Base-by-base conservation (phyloP, 2,113 vertebrate genomes). In the Gopherus flavomarginatus region DNA sequence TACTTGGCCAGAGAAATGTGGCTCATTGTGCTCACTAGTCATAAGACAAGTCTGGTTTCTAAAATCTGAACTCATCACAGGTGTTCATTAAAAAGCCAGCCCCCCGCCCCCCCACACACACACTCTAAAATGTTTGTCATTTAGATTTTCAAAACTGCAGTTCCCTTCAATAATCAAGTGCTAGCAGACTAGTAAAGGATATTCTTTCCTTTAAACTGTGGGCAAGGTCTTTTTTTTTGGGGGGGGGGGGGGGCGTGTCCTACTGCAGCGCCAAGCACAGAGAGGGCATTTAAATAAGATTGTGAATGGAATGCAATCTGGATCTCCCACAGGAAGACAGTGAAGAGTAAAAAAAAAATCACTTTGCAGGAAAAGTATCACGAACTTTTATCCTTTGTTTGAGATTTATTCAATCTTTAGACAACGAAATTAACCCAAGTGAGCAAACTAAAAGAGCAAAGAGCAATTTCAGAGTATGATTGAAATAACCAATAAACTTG, bases 261-360 rank as follows among this genome's bases (percentile, higher is more conserved):
- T n/a, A 19, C 14, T 69, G 72, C 72, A 90, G 83, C 96, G 90
- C 83, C 89, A 89, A 85, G 85, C 91, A 95, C 89, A 0, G 6
- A 3, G n/a, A 44, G 53, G 65, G 75, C 87, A 96, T 89, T 93
- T 85, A 89, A 95, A 88, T 75, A 59, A 91, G 81, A 88, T 0
- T 78, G 90, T 90, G 85, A 95, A 93, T 83, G 95, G 44, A 42
- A 47, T 35, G 44, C 27, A 75, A 86, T 77, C 79, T 56, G 53
- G 44, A 7, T 89, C 83, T 89, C 95, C 87, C 96, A 92, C 91
- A 86, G 95, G 96, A 95, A 89, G 31, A 90, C 27, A 87, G 16
- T 84, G 22, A 77, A 93, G 85, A 77, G 62, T n/a, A 65, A n/a
- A 93, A 97, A 93, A 97, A 86, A 96, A 94, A 86, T 47, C 2